Evolutionary conservation across 1,140 invertebrate species (phyloP).

Genomic region (Scylla paramamosain): DNA sequence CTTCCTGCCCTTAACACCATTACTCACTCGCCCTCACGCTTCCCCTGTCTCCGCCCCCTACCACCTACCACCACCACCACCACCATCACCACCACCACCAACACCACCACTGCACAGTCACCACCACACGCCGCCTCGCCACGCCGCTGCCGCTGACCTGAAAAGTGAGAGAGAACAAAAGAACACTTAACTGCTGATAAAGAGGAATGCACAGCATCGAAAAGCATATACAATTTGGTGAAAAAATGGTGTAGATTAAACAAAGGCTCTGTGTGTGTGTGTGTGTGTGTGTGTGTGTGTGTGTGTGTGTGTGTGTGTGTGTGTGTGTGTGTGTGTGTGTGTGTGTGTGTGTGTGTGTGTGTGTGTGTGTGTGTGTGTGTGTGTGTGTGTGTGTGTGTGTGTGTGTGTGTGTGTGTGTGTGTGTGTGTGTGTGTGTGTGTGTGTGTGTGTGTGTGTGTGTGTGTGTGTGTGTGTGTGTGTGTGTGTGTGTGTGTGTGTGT

Average conservation of each 20-base stretch:
- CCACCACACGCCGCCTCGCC: neutral
- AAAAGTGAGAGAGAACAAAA: neutral
- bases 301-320: constrained; percentile 21
- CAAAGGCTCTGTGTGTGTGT: neutral
- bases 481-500: no score
- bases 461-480: no score
- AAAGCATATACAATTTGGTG: neutral
- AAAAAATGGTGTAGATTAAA: neutral
- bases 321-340: constrained; percentile 22
- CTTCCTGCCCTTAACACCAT: neutral
- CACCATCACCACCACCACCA: no score
- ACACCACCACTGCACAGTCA: neutral
- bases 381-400: neutral
- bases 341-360: no score
- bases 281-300: constrained; percentile 20
- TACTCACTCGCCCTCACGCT: neutral
- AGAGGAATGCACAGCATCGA: neutral
- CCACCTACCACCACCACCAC: no score
- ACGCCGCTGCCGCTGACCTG: neutral
- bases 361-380: neutral
- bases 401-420: neutral
- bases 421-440: neutral
- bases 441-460: neutral
- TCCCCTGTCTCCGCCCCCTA: neutral
- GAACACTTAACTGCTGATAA: neutral